phyloP scores from a whole-genome alignment of 1,140 invertebrate genomes.

The Drosophila mojavensis region DNA sequence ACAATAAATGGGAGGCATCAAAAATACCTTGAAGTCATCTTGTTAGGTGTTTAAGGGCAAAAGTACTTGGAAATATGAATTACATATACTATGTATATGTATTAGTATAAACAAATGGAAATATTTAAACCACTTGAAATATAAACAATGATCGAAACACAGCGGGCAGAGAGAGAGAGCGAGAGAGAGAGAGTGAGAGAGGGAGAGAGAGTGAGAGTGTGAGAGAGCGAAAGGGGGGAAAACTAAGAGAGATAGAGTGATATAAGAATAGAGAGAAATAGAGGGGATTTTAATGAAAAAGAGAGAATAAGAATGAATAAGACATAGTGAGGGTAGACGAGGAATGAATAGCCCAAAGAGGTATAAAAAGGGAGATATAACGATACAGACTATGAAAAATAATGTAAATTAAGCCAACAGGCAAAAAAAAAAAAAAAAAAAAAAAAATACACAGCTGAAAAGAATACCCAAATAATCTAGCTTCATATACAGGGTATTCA shows the following conservation, averaged over 20 bases:
- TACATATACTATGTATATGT: too few relatives aligned
- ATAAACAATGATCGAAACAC: too few relatives aligned
- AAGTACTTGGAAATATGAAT: too few relatives aligned
- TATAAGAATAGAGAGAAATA: not conserved
- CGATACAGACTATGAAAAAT: not conserved
- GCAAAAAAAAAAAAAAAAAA: too few relatives aligned
- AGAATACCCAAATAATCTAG: too few relatives aligned
- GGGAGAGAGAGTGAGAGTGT: not conserved
- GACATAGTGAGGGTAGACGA: not conserved
- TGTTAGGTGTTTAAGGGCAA: too few relatives aligned
- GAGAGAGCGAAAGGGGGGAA: not conserved
- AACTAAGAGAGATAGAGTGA: not conserved
- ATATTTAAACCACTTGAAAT: too few relatives aligned
- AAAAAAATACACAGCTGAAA: too few relatives aligned
- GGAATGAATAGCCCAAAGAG: not conserved
- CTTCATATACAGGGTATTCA: slow-evolving; percentile 7
- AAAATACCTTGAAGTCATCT: not conserved
- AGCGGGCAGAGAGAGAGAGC: not conserved
- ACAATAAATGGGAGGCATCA: not conserved
- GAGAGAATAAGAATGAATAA: not conserved
- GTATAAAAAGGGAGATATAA: not conserved
- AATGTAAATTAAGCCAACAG: too few relatives aligned
- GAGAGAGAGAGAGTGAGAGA: not conserved
- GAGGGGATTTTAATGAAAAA: not conserved
- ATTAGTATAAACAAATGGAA: too few relatives aligned